These are phyloP conservation scores for Tenthredo livida DNA, from an alignment of 2,888 invertebrate species.

Conservation along the genomic window DNA sequence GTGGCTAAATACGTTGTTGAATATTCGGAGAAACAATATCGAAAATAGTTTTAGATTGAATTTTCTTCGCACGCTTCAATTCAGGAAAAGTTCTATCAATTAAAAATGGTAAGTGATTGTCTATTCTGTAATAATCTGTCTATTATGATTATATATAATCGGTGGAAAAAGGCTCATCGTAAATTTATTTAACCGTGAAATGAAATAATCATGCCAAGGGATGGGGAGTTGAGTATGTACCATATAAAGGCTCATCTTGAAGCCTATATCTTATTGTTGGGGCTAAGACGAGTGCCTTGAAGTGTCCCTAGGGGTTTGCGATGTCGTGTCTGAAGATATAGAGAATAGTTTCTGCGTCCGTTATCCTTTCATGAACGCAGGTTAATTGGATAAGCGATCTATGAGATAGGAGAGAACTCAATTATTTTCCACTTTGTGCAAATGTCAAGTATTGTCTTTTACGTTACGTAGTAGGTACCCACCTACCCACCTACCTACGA, in stretches of 20 bases:
- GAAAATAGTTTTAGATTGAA: background rate
- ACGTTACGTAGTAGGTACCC: background rate
- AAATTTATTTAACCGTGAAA: background rate
- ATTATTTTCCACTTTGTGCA: constrained; percentile 17
- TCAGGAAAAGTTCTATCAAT: background rate
- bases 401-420: background rate
- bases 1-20: background rate
- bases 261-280: constrained; percentile 22
- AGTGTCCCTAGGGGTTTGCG: constrained; percentile 12
- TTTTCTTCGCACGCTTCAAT: background rate
- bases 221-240: constrained; percentile 13
- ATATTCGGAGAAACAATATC: background rate
- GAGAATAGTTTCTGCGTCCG: constrained; percentile 12
- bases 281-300: constrained; percentile 36
- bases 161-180: background rate
- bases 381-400: constrained; percentile 42
- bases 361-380: background rate
- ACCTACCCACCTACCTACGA: background rate
- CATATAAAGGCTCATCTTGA: background rate
- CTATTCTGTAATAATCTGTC: no score
- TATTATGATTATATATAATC: no score
- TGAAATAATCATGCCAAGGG: background rate
- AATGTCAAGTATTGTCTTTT: constrained; percentile 6
- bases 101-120: background rate
- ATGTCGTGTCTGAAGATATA: constrained; percentile 20